These are phyloP conservation scores for Gymnocephalus cernua DNA, from an alignment of 2,113 vertebrate genomes.

Conservation along the genomic window DNA sequence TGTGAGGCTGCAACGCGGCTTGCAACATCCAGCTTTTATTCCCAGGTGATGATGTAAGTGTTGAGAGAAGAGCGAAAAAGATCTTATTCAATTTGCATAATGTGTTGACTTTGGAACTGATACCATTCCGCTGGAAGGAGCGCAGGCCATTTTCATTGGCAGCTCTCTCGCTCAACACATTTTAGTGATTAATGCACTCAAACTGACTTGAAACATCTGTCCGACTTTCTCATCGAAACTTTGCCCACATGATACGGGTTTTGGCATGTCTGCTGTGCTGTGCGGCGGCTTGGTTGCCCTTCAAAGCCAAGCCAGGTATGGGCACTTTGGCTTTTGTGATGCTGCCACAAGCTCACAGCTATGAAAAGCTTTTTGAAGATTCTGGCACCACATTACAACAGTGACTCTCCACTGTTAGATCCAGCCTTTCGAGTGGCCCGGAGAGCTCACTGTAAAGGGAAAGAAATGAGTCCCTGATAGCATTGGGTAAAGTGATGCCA, in stretches of 20 bases:
- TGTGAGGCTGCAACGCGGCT: conserved; percentile 47
- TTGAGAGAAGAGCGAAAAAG: conserved; percentile 70
- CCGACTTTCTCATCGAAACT: conserved; percentile 62
- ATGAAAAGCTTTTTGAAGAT: conserved; percentile 50
- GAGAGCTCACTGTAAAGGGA: conserved; percentile 33
- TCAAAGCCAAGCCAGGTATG: conserved; percentile 60
- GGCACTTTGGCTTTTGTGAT: conserved; percentile 43
- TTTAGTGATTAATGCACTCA: conserved; percentile 77
- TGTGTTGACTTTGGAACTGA: conserved; percentile 82
- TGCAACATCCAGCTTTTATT: conserved; percentile 63
- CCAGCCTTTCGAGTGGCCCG: conserved; percentile 32
- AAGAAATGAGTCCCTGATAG: conserved; percentile 37
- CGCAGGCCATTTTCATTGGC: conserved; percentile 66
- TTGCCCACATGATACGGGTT: conserved; percentile 9
- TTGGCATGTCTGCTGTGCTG: conserved; percentile 6
- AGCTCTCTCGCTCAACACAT: conserved; percentile 70
- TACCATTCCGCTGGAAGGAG: conserved; percentile 64
- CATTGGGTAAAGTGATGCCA: conserved; percentile 56
- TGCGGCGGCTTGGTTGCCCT: conserved; percentile 4
- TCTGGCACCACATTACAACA: conserved; percentile 48
- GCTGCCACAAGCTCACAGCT: conserved; percentile 30
- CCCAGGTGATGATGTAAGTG: conserved; percentile 79
- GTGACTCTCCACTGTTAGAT: conserved; percentile 53
- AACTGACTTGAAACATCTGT: conserved; percentile 76
- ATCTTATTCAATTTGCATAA: conserved; percentile 81